Base-by-base conservation (phyloP, 1,140 invertebrate genomes). In the Sogatella furcifera region DNA sequence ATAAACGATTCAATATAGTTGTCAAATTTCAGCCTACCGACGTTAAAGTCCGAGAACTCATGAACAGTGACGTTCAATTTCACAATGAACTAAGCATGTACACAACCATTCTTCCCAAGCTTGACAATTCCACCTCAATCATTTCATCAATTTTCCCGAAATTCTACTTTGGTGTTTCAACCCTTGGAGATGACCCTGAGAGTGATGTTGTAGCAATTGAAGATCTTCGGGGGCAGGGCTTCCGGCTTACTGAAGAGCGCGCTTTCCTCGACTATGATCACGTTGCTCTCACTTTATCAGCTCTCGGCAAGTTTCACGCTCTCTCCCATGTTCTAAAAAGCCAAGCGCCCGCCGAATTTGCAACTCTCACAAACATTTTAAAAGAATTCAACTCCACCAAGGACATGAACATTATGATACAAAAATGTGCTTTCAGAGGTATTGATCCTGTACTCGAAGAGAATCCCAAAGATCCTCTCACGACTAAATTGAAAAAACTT, bases 251-350 rank as follows among this genome's bases (percentile, higher is more conserved):
- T 34, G n/a, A n/a, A 11, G 21, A 34, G 10, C 38, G 56, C 34
- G 9, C 53, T 10, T 59, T 59, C 46, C 38, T 69, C 15, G 68
- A 69, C 55, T 14, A 69, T 31, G 62, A 69, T 0, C 74, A 74
- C 52, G 60, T 66, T 22, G 15, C 65, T 3, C 62, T 70, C 5
- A 73, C 68, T 6, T 43, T 77, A 38, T 55, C 62, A 31, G 68
- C 69, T 15, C 63, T 78, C 5, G 77, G 64, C 2, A 60, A 61
- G 42, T 74, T 76, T 57, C 77, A 79, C 49, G 73, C 69, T 0
- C 63, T 66, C 5, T 72, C 70, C 3, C 75, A 72, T 34, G 57
- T 55, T 0, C 64, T 71, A 60, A 77, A 76, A 55, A 54, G 69
- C 9, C 62, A 57, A 3, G 49, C 67, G 13, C 41, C 63, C 0